Evolutionary conservation across 2,797 vertebrate species (phyloP).

Genomic region (Gobionotothen gibberifrons): DNA sequence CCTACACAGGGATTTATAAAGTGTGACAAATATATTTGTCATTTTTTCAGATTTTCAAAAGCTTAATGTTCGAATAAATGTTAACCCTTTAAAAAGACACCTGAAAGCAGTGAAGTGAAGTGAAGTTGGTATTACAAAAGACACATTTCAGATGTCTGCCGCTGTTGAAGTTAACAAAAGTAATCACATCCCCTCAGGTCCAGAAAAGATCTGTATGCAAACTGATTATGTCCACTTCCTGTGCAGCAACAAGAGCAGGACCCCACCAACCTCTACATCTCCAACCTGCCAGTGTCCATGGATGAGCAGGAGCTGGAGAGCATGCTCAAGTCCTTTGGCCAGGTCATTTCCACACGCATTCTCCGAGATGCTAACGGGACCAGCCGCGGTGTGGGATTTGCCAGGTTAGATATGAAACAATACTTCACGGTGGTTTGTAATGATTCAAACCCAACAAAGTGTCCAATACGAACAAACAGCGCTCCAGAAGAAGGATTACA

Average conservation of each 20-base stretch:
- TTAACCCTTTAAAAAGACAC: not conserved
- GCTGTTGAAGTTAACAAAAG: not conserved
- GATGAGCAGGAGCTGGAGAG: constrained; percentile 95
- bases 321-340: constrained; percentile 95
- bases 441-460: not conserved
- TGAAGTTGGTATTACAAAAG: too few species aligned
- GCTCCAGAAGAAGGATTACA: not conserved
- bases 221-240: constrained; percentile 2
- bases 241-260: constrained; percentile 97
- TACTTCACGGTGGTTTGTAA: not conserved
- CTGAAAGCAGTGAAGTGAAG: not conserved
- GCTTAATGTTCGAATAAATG: constrained; percentile 17
- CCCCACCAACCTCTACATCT: constrained; percentile 97
- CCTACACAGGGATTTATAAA: constrained; percentile 34
- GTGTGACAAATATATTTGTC: constrained; percentile 26
- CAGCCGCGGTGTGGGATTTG: constrained; percentile 95
- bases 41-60: constrained; percentile 7
- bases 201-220: not conserved
- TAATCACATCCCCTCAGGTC: not conserved
- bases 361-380: constrained; percentile 91
- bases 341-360: constrained; percentile 93
- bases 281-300: constrained; percentile 95
- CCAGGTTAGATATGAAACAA: constrained; percentile 83
- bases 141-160: not conserved
- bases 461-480: not conserved